These are phyloP conservation scores for Lochmaea capreae DNA, from an alignment of 2,888 invertebrate species.

Conservation along the genomic window DNA sequence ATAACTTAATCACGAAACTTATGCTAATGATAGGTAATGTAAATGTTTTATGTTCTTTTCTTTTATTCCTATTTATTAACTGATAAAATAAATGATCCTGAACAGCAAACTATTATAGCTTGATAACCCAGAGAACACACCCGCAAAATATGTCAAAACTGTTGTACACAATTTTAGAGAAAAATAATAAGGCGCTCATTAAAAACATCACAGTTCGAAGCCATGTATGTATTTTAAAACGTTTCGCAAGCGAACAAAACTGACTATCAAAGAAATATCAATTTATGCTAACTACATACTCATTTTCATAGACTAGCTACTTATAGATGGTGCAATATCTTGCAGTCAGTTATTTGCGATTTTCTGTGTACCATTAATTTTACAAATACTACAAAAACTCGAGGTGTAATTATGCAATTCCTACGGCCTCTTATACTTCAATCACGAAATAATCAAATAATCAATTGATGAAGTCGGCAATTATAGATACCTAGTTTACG, in stretches of 20 bases:
- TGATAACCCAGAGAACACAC: too few relatives aligned
- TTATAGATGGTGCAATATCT: conserved; percentile 58
- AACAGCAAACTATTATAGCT: too few relatives aligned
- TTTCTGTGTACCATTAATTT: conserved; percentile 53
- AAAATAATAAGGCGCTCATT: conserved; percentile 17
- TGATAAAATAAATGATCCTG: too few relatives aligned
- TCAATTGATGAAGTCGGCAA: conserved; percentile 1
- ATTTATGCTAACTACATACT: conserved; percentile 60
- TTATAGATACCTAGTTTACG: conserved; percentile 6
- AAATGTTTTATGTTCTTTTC: too few relatives aligned
- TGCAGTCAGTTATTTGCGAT: conserved; percentile 55
- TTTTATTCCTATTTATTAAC: too few relatives aligned
- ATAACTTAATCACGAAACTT: too few relatives aligned
- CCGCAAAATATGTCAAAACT: too few relatives aligned
- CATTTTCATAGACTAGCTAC: conserved; percentile 58
- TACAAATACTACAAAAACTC: conserved; percentile 50
- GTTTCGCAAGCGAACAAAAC: conserved; percentile 49
- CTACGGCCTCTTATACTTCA: conserved; percentile 44
- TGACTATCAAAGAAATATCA: conserved; percentile 58
- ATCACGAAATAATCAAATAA: conserved; percentile 49
- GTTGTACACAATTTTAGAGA: too few relatives aligned
- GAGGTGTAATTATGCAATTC: conserved; percentile 47
- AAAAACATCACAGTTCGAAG: conserved; percentile 40
- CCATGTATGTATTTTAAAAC: conserved; percentile 45
- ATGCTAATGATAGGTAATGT: too few relatives aligned